Conservation (phyloP, 1,140 invertebrate species). For the Zaprionus davidi region DNA sequence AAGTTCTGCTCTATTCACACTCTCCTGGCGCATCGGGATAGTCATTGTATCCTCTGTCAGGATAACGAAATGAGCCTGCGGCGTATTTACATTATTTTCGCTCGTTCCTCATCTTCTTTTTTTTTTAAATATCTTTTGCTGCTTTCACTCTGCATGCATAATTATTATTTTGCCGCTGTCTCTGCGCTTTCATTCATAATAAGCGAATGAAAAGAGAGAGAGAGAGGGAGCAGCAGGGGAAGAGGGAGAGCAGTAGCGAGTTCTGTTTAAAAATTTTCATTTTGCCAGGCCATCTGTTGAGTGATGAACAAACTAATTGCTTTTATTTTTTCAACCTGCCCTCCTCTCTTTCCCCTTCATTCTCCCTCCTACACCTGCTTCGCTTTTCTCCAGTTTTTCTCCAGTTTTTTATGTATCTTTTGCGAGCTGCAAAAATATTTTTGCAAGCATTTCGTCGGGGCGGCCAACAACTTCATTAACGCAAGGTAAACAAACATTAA, state of each 20-base stretch:
- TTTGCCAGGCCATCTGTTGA: constrained; percentile 79
- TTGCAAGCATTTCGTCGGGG: constrained; percentile 60
- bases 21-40: neutral
- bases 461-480: constrained; percentile 82
- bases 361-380: constrained; percentile 4
- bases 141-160: constrained; percentile 60
- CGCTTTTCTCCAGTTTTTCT: constrained; percentile 8
- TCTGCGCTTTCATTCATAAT: constrained; percentile 62
- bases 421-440: constrained; percentile 69
- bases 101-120: constrained; percentile 43
- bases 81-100: constrained; percentile 60
- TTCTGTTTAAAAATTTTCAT: constrained; percentile 69
- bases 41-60: constrained; percentile 21
- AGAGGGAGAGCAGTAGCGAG: neutral
- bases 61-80: constrained; percentile 43
- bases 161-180: constrained; percentile 67
- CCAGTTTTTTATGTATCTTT: constrained; percentile 44
- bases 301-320: constrained; percentile 84
- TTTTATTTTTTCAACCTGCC: constrained; percentile 69
- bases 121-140: constrained; percentile 19
- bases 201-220: constrained; percentile 34
- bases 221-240: neutral
- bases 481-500: constrained; percentile 83
- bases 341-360: neutral
- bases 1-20: constrained; percentile 8